Percentiles rank a stretch among this genome's conserved stretches.
Conservation (phyloP, 1,140 invertebrate species). For the Papilio polyxenes region DNA sequence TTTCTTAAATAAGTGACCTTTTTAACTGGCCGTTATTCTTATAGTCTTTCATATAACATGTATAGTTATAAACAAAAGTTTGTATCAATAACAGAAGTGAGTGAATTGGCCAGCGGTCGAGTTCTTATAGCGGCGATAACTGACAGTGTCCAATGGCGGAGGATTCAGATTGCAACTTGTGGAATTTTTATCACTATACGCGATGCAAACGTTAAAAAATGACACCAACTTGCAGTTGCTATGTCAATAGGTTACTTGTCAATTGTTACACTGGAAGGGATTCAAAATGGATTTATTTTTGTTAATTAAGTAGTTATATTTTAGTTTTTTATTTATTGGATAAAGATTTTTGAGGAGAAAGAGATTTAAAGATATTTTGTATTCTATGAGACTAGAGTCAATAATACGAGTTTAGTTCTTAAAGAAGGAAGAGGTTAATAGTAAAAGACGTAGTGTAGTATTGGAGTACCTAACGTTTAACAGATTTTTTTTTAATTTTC, state of each 20-base stretch:
- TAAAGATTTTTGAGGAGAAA: too few relatives aligned
- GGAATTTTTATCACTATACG: constrained; percentile 57
- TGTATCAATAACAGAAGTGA: constrained; percentile 25
- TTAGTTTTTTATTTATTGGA: too few relatives aligned
- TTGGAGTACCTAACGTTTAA: neutral
- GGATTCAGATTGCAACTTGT: constrained; percentile 48
- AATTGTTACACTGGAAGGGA: too few relatives aligned
- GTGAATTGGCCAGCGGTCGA: constrained; percentile 44
- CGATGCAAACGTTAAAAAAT: neutral
- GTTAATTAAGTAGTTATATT: too few relatives aligned
- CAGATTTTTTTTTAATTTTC: neutral
- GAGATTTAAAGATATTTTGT: too few relatives aligned
- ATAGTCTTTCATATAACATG: neutral
- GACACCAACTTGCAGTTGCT: neutral
- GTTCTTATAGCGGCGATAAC: constrained; percentile 53
- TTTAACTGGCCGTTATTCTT: neutral
- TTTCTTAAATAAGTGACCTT: too few relatives aligned
- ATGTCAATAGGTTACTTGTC: neutral
- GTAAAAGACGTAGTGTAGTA: too few relatives aligned
- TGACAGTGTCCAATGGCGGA: constrained; percentile 49
- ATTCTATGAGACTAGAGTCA: too few relatives aligned
- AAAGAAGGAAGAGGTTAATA: neutral
- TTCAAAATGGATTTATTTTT: too few relatives aligned
- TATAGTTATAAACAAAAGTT: constrained; percentile 18
- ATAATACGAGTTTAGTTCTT: neutral